Evolutionary conservation across 2,113 vertebrate species (phyloP).

Genomic region (Elaphurus davidianus): DNA sequence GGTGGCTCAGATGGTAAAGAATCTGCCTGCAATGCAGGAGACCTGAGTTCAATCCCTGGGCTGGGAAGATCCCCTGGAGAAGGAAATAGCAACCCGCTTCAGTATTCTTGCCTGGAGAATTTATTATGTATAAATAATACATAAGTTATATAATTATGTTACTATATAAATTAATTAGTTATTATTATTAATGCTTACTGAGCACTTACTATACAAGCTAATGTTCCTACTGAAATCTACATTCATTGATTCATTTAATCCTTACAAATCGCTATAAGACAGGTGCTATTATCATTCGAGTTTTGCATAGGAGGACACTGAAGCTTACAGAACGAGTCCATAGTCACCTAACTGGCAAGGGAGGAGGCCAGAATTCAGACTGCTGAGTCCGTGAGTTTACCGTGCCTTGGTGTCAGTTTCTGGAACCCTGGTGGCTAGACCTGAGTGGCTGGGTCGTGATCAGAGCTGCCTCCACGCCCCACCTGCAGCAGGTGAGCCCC

Average conservation of each 20-base stretch:
- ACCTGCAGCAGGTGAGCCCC: not conserved
- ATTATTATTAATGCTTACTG: not conserved
- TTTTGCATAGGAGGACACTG: not conserved
- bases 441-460: accelerated
- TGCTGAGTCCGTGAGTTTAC: not conserved
- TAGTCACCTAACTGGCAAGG: not conserved
- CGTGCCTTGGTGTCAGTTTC: not conserved
- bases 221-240: accelerated
- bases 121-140: not conserved
- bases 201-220: accelerated
- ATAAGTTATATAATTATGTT: not conserved
- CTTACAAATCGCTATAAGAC: not conserved
- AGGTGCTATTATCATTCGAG: no score
- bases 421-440: not conserved
- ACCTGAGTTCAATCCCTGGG: not conserved
- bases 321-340: not conserved
- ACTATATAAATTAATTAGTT: not conserved
- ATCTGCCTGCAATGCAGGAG: not conserved
- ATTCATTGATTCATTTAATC: accelerated
- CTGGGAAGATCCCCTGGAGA: not conserved
- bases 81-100: not conserved
- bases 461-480: not conserved
- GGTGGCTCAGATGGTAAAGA: not conserved
- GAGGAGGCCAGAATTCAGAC: not conserved
- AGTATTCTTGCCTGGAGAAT: not conserved